Percentiles rank a stretch among this genome's conserved stretches.
Evolutionary conservation across 2,113 vertebrate genomes (phyloP).

Genomic region (Panthera leo): DNA sequence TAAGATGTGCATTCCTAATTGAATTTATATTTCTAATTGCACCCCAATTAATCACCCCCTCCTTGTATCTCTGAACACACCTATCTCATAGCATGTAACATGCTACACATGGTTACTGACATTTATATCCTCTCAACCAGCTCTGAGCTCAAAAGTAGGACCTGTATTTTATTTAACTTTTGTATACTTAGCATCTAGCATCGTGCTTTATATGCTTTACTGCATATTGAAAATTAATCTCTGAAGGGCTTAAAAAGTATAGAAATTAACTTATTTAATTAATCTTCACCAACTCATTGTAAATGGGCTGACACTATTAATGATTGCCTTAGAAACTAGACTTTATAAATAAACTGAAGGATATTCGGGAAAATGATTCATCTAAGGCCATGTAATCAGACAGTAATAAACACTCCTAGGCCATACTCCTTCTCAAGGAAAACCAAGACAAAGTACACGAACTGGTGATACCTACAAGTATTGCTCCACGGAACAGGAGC

Average conservation of each 20-base stretch:
- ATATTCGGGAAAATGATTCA: not conserved
- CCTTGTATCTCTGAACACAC: not conserved
- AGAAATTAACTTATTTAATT: not conserved
- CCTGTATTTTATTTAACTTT: not conserved
- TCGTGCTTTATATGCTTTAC: not conserved
- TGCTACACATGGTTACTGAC: not conserved
- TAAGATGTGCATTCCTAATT: not conserved
- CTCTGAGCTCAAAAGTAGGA: not conserved
- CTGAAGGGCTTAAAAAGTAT: not conserved
- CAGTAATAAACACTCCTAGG: not conserved
- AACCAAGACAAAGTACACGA: not conserved
- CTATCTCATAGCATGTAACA: not conserved
- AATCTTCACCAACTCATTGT: not conserved
- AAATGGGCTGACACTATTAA: not conserved
- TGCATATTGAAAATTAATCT: not conserved
- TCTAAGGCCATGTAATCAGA: not conserved
- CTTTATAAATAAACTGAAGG: not conserved
- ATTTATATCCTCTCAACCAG: not conserved
- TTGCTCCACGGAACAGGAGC: no score
- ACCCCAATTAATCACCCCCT: not conserved
- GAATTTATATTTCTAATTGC: not conserved
- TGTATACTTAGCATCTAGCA: not conserved
- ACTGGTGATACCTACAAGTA: not conserved
- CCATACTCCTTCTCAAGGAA: not conserved
- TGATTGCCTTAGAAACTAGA: not conserved